These are phyloP conservation scores for Prorops nasuta DNA, from an alignment of 1,140 invertebrate genomes.

Conservation along the genomic window DNA sequence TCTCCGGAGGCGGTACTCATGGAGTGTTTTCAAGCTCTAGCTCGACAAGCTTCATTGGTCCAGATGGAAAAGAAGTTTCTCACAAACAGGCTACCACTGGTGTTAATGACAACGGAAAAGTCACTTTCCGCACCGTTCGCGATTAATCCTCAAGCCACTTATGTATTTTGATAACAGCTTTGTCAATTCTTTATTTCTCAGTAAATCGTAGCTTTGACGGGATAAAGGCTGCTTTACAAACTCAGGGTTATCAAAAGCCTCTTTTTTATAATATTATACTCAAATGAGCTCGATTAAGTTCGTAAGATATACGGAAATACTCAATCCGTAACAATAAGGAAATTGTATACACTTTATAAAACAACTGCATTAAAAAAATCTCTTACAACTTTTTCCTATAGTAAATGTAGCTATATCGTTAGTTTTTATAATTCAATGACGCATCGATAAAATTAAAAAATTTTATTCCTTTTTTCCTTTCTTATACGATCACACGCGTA, in stretches of 20 bases:
- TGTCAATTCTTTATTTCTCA: too few relatives aligned
- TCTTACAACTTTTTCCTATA: too few relatives aligned
- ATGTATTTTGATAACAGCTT: too few relatives aligned
- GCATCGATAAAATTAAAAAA: too few relatives aligned
- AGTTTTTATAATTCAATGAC: too few relatives aligned
- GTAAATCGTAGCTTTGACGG: neutral
- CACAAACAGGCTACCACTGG: constrained; percentile 63
- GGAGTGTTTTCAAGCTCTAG: constrained; percentile 66
- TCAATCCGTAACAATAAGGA: too few relatives aligned
- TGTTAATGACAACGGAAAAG: constrained; percentile 71
- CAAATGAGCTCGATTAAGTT: neutral
- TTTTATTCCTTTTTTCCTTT: too few relatives aligned
- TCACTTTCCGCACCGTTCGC: constrained; percentile 62
- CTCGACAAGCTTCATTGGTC: constrained; percentile 58
- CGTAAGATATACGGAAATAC: neutral
- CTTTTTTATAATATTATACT: neutral
- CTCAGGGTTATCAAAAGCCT: neutral
- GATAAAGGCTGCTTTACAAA: neutral
- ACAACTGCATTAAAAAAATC: too few relatives aligned
- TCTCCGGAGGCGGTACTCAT: constrained; percentile 49
- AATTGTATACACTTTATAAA: too few relatives aligned
- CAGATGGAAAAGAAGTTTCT: constrained; percentile 60
- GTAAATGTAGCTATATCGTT: too few relatives aligned
- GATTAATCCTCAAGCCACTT: too few relatives aligned
- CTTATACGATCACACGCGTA: too few relatives aligned